Conservation (phyloP, 2,113 vertebrate species). For the Neotoma lepida region DNA sequence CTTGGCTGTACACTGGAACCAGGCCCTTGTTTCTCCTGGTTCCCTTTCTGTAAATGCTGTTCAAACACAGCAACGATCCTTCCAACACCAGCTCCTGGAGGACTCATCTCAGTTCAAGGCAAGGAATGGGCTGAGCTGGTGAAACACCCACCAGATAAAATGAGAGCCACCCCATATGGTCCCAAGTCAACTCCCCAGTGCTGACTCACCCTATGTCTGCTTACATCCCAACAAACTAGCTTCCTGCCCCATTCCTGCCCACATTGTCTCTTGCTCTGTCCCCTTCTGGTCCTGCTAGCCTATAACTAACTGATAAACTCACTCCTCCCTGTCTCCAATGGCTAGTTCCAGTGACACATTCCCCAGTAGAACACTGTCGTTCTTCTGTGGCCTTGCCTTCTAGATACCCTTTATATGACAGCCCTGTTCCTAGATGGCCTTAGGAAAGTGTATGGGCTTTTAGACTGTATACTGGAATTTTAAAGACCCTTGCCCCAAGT, state of each 20-base stretch:
- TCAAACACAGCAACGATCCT: background rate
- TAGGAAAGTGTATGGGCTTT: background rate
- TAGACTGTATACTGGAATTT: background rate
- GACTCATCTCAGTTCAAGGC: background rate
- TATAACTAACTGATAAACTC: background rate
- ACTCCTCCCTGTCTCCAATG: background rate
- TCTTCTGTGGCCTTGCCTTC: background rate
- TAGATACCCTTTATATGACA: background rate
- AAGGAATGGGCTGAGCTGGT: background rate
- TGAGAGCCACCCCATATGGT: background rate
- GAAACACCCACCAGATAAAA: background rate
- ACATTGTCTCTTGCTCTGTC: background rate
- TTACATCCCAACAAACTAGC: background rate
- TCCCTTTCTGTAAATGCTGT: background rate
- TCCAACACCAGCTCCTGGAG: background rate
- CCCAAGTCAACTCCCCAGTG: background rate
- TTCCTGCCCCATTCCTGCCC: background rate
- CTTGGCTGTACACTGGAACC: background rate
- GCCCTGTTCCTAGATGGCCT: background rate
- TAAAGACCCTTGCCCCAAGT: background rate
- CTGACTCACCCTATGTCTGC: background rate
- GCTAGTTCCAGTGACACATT: background rate
- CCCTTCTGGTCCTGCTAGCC: background rate
- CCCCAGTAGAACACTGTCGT: background rate
- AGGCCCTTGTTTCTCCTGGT: background rate